These are phyloP conservation scores for Gila robusta DNA, from an alignment of 2,797 vertebrate genomes.

Conservation along the genomic window DNA sequence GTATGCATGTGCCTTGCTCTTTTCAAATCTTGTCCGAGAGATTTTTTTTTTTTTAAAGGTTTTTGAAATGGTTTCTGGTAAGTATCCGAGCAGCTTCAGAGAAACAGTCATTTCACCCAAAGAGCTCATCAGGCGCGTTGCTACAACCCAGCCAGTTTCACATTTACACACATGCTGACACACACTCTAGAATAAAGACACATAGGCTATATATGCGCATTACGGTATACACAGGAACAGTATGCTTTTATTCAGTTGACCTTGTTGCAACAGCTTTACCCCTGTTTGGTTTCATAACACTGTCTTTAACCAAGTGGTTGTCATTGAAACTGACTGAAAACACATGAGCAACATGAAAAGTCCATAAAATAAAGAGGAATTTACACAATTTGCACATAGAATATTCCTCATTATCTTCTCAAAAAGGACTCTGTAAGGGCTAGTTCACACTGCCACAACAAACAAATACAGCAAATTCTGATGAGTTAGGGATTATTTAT, in stretches of 20 bases:
- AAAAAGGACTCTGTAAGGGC: neutral
- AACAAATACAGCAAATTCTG: neutral
- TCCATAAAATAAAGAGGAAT: neutral
- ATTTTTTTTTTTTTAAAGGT: slow-evolving; percentile 33
- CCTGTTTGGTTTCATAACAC: neutral
- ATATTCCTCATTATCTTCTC: neutral
- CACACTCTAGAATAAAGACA: slow-evolving; percentile 13
- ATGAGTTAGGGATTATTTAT: neutral
- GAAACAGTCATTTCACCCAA: slow-evolving; percentile 61
- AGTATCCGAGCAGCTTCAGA: slow-evolving; percentile 54
- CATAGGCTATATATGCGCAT: neutral
- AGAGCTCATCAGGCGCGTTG: slow-evolving; percentile 5
- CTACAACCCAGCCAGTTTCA: slow-evolving; percentile 58
- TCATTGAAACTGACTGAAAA: neutral
- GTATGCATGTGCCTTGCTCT: slow-evolving; percentile 9
- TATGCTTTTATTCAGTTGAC: slow-evolving; percentile 19
- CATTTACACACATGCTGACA: slow-evolving; percentile 56
- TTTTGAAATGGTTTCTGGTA: slow-evolving; percentile 60
- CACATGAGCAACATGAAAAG: neutral
- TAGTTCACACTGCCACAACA: neutral
- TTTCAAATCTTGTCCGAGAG: slow-evolving; percentile 25
- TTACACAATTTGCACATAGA: neutral
- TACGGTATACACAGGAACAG: neutral
- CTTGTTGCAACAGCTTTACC: slow-evolving; percentile 1
- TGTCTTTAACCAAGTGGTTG: neutral